Evolutionary conservation across 2,888 invertebrate species (phyloP), one percentile per base, ranked within the genome.

Genomic region (Metellina segmentata): DNA sequence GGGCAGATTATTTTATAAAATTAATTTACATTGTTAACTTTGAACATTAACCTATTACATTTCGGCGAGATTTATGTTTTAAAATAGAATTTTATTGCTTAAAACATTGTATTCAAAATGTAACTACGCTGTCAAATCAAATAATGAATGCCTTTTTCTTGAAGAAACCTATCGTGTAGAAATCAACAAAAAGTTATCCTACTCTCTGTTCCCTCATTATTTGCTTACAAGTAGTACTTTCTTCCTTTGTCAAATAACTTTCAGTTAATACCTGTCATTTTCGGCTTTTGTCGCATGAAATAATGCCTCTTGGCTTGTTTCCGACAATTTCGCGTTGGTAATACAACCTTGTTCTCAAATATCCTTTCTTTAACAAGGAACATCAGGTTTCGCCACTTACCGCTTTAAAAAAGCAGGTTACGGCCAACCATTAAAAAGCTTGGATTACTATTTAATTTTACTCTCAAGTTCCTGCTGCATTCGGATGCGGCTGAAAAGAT

Each of bases 301-400:
- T 89, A 74, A n/a, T 69, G 52, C 81, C 74, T 88, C 48, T 72
- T 53, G 5, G 70, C 69, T 34, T 81, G 11, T 52, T 79, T 71
- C 48, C 51, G 48, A 77, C 82, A 89, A 82, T 82, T 48, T 20
- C 69, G 20, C 16, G 13, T 51, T 61, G 13, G 82, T 61, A 89
- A 81, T 51, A 51, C 48, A 82, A 77, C 89, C 89, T 89, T 89
- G 89, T 89, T 89, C 82, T 82, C 77, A 34, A 82, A 81, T 82
- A 51, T 69, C 70, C n/a, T 70, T 82, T 82, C 49, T 82, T 71
- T 7, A 72, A 70, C 81, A 9, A 70, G 81, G 81, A 81, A 79
- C 53, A 52, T 70, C 34, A 8, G 49, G 49, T 69, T 71, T 81
- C 69, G 70, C 7, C 61, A n/a, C 8, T 79, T 20, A 48, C 49